Evolutionary conservation across 2,797 vertebrate genomes (phyloP).

Genomic region (Catostomus latipinnis): DNA sequence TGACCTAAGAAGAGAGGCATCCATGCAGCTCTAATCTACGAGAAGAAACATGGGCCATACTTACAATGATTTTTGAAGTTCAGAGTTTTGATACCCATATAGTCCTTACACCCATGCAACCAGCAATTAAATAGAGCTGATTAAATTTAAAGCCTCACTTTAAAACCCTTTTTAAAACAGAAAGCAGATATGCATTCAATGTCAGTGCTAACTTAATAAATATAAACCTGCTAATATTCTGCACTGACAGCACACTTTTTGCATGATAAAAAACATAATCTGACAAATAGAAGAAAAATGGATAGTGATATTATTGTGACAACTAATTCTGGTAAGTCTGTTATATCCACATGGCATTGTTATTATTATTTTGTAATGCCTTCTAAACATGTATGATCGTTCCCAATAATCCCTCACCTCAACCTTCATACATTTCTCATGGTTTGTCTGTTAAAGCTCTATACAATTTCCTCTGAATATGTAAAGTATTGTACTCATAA

Average conservation of each 20-base stretch:
- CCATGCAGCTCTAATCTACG: background rate
- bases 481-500: no score
- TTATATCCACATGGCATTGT: background rate
- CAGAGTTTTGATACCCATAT: background rate
- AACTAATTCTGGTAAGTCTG: background rate
- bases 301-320: background rate
- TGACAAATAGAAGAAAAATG: background rate
- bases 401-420: background rate
- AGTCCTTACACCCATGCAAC: background rate
- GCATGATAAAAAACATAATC: background rate
- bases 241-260: background rate
- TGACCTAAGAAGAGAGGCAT: background rate
- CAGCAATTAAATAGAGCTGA: background rate
- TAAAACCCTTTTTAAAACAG: background rate
- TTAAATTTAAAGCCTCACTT: background rate
- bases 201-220: conserved; percentile 8
- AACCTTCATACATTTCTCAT: no score
- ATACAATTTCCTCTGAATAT: no score
- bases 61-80: background rate
- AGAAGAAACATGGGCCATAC: background rate
- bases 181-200: background rate
- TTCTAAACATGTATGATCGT: background rate
- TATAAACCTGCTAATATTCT: background rate
- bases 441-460: no score
- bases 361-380: background rate